Base-by-base conservation (phyloP, 2,888 invertebrate genomes). In the Asteroscopus sphinx region DNA sequence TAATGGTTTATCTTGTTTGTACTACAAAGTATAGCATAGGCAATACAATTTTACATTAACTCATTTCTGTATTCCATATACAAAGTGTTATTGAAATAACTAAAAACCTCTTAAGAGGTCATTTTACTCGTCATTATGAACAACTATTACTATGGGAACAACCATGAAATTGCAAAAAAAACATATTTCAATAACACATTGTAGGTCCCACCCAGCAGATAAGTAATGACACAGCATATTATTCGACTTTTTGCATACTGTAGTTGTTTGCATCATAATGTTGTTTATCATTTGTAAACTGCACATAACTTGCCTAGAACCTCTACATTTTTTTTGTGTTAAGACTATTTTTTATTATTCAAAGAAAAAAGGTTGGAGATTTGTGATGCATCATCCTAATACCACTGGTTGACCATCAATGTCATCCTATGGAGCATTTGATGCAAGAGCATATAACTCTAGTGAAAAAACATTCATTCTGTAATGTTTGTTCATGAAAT, bases 401-500 rank as follows among this genome's bases (percentile, higher is more conserved):
- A 90, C 88, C 88, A 84, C 71, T 72, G 83, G 84, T 76, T 85
- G 87, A 76, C 79, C 17, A 32, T 81, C 59, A 79, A 81, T 91
- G 78, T 84, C 85, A 80, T 64, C 82, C 79, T 81, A 73, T 83
- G 89, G 89, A 91, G 90, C 87, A 66, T 75, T 79, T 82, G 90
- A 89, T 94, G 94, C 94, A 70, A 93, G 28, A 94, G 45, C 42
- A 92, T 86, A 76, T 63, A 89, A 84, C 92, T 89, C 84, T 87
- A 79, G 66, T 92, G 91, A 91, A 93, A 92, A 88, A 89, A 90
- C 89, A 88, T 86, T 82, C 89, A 90, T 87, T 90, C 57, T 39
- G 82, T 92, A 88, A 76, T 91, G 92, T 82, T 77, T 92, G 93
- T 92, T 86, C 83, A 91, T 90, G 91, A 91, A 92, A 90, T 79